phyloP scores from a whole-genome alignment of 2,113 vertebrate species.

The Tachysurus fulvidraco region DNA sequence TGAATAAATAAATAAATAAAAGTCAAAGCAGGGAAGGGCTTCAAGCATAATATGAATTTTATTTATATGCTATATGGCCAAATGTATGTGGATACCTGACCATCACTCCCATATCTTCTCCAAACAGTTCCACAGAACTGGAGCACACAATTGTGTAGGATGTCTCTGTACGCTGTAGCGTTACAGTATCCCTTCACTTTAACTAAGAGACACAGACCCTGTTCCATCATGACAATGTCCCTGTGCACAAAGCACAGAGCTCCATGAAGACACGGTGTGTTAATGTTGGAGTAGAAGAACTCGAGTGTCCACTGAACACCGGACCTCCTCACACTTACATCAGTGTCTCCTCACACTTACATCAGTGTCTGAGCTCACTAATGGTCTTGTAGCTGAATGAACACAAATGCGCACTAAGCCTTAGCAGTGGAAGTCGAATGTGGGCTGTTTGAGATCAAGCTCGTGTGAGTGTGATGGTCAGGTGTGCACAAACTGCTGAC shows the following conservation, averaged over 20 bases:
- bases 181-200: neutral
- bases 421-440: no score
- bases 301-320: neutral
- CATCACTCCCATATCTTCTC: neutral
- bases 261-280: neutral
- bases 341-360: no score
- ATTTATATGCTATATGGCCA: neutral
- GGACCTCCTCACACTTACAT: neutral
- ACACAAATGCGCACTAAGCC: neutral
- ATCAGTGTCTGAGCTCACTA: neutral
- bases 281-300: neutral
- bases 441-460: neutral
- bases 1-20: no score
- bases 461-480: neutral
- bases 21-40: neutral
- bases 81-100: neutral
- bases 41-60: neutral
- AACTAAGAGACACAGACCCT: neutral
- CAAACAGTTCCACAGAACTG: neutral
- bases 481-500: neutral
- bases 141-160: neutral
- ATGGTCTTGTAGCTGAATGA: neutral
- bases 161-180: neutral
- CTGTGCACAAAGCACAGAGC: neutral
- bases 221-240: neutral